phyloP scores from a whole-genome alignment of 2,797 vertebrate species.

The Spinus olivaceus region DNA sequence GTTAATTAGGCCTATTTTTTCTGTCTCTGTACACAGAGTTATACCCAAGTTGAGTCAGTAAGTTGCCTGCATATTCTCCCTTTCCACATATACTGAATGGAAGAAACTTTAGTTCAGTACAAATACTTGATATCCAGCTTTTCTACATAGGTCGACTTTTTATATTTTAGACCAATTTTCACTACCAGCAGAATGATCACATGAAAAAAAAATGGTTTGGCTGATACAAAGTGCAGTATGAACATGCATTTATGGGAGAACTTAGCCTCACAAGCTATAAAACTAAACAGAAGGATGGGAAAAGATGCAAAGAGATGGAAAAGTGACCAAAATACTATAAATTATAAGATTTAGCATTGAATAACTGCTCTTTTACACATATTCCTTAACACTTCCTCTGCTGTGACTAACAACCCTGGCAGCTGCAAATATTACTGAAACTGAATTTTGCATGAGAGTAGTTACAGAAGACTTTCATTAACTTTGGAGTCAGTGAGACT shows the following conservation, averaged over 20 bases:
- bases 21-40: background rate
- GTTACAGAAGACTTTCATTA: constrained; percentile 36
- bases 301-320: background rate
- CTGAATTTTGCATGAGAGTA: constrained; percentile 52
- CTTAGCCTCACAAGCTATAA: background rate
- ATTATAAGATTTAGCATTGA: background rate
- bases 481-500: constrained; percentile 19
- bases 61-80: background rate
- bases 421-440: background rate
- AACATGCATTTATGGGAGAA: background rate
- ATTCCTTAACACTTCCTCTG: background rate
- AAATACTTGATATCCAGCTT: background rate
- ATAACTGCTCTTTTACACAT: background rate
- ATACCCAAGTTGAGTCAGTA: background rate
- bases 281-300: background rate
- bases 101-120: background rate
- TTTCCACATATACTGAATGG: background rate
- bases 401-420: background rate
- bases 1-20: background rate
- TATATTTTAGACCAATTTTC: background rate
- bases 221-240: background rate
- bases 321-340: background rate
- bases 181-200: background rate
- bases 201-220: background rate
- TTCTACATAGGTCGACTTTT: background rate